Evolutionary conservation across 1,140 invertebrate genomes (phyloP), one percentile per base, ranked within the genome.

Genomic region (Scylla paramamosain): DNA sequence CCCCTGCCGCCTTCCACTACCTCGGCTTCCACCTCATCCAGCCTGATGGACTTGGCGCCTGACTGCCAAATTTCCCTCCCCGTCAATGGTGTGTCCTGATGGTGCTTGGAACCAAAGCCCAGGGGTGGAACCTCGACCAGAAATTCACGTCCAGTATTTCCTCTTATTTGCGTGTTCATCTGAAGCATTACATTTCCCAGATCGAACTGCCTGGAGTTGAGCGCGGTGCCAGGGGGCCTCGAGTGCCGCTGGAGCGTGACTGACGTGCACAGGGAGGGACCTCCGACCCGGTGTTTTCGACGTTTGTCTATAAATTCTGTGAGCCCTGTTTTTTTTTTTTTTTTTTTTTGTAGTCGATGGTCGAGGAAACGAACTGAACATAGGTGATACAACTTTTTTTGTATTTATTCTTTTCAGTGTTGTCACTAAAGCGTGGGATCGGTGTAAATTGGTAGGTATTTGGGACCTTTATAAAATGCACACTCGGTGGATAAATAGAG

Each of bases 61-160:
- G 20, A n/a, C 67, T 77, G 67, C 16, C 16, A 77, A 77, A n/a
- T 25, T 77, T n/a, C 67, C 25, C 67, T 25, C 20, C 67, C n/a
- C 6, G 67, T 77, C 67, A 77, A 77, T 77, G 25, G 1, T 77
- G 67, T 77, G 67, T 77, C n/a, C n/a, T 8, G 20, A 77, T n/a
- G n/a, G 16, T 7, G 20, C 67, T 25, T 20, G 25, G 67, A 77
- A 12, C 67, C 67, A 77, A 77, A 25, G 1, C 67, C 67, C 67
- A 2, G 20, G 67, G 20, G 67, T n/a, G 20, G 6, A n/a, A 25
- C 67, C 67, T 77, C 67, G 67, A 20, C 67, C 67, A n/a, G 67
- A n/a, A 77, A 77, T n/a, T 77, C 16, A 77, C 67, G 67, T 77
- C 67, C 67, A 77, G 67, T n/a, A n/a, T 77, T 77, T 77, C 67